phyloP scores from a whole-genome alignment of 2,888 invertebrate genomes.

The Anthophora plumipes region DNA sequence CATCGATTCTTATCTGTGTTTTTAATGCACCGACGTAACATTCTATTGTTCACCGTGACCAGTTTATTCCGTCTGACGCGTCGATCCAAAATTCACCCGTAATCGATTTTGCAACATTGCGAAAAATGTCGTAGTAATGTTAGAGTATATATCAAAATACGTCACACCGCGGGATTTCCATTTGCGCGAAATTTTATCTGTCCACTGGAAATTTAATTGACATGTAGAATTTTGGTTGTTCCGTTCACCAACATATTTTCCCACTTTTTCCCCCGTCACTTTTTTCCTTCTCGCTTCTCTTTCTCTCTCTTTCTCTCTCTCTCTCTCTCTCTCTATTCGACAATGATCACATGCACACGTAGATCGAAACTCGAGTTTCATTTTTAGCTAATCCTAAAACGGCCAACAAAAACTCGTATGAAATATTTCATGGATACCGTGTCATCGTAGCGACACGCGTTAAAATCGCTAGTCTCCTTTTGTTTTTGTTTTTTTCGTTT shows the following conservation, averaged over 20 bases:
- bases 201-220: slow-evolving; percentile 18
- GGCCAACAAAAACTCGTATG: slow-evolving; percentile 19
- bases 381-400: slow-evolving; percentile 28
- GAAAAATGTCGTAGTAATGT: background rate
- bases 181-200: slow-evolving; percentile 21
- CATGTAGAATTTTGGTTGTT: background rate
- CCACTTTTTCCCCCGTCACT: background rate
- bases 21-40: slow-evolving; percentile 25
- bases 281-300: background rate
- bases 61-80: background rate
- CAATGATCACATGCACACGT: no score
- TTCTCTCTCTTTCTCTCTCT: background rate
- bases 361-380: slow-evolving; percentile 14
- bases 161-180: background rate
- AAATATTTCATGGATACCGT: slow-evolving; percentile 14
- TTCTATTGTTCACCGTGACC: slow-evolving; percentile 23
- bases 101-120: slow-evolving; percentile 25
- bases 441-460: slow-evolving; percentile 9
- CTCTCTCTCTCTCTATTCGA: background rate
- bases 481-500: background rate
- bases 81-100: slow-evolving; percentile 4
- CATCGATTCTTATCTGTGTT: slow-evolving; percentile 26
- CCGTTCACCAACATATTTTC: slow-evolving; percentile 7
- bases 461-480: slow-evolving; percentile 1
- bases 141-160: no score